These are phyloP conservation scores for Dynastes maya DNA, from an alignment of 2,888 invertebrate species.

Conservation along the genomic window DNA sequence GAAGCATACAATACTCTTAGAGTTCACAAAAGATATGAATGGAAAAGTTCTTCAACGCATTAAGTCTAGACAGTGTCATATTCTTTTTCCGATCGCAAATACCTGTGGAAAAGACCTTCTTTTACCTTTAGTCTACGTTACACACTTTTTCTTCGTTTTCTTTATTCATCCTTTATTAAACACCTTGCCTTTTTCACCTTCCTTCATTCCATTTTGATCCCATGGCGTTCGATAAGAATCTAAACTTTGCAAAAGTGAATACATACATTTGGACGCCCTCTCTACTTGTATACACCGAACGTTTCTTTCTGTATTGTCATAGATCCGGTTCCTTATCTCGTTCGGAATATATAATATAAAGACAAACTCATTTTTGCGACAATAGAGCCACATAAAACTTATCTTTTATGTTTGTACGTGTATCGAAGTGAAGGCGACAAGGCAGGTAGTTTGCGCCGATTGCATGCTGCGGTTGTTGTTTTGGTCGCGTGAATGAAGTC, in stretches of 20 bases:
- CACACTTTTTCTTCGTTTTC: neutral
- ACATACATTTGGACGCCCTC: neutral
- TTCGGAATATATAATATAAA: conserved; percentile 8
- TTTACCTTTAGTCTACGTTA: neutral
- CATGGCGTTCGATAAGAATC: conserved; percentile 2
- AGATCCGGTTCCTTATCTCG: conserved; percentile 33
- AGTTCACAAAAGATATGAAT: no score
- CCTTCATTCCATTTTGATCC: neutral
- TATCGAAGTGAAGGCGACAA: conserved; percentile 7
- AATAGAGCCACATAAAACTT: conserved; percentile 18
- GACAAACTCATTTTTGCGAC: conserved; percentile 22
- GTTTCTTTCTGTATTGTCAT: conserved; percentile 20
- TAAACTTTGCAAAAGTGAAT: neutral
- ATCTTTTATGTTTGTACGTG: neutral
- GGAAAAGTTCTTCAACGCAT: no score
- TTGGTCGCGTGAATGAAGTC: conserved; percentile 30
- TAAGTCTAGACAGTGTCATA: no score
- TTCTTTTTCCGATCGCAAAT: neutral
- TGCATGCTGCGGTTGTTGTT: neutral
- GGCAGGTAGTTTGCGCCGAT: conserved; percentile 10
- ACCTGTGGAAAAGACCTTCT: conserved; percentile 3
- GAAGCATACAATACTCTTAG: no score
- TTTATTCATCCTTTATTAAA: neutral
- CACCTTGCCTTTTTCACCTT: neutral
- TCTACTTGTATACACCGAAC: conserved; percentile 7